Evolutionary conservation across 1,140 invertebrate genomes (phyloP).

Genomic region (Phymastichus coffea): DNA sequence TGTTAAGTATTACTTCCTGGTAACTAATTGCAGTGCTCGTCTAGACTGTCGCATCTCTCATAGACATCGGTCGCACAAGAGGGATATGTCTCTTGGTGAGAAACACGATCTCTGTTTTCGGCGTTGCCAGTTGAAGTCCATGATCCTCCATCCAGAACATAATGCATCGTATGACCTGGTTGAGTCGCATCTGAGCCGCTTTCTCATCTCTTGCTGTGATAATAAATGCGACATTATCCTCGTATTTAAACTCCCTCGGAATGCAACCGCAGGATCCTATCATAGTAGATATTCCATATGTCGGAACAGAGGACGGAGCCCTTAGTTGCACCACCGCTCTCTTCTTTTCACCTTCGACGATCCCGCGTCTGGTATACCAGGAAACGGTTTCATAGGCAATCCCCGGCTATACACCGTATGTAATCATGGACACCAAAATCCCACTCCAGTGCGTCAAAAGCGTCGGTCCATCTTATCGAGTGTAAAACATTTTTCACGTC

Average conservation of each 20-base stretch:
- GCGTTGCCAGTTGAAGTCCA: slow-evolving; percentile 26
- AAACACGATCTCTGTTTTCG: slow-evolving; percentile 32
- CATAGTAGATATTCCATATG: slow-evolving; percentile 42
- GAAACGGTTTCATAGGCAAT: slow-evolving; percentile 19
- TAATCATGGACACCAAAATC: slow-evolving; percentile 11
- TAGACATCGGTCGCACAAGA: neutral
- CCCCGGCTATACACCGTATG: slow-evolving; percentile 1
- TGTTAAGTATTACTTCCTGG: slow-evolving; percentile 29
- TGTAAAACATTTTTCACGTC: slow-evolving; percentile 27
- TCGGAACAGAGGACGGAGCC: slow-evolving; percentile 19
- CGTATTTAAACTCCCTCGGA: slow-evolving; percentile 31
- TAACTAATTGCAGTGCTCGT: slow-evolving; percentile 30
- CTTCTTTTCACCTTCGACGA: neutral
- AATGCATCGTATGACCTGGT: slow-evolving; percentile 12
- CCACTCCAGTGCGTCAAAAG: slow-evolving; percentile 13
- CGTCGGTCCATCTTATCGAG: slow-evolving; percentile 24
- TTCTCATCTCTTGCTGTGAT: slow-evolving; percentile 24
- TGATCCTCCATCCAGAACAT: slow-evolving; percentile 26
- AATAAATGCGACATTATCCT: slow-evolving; percentile 38
- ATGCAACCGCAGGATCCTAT: slow-evolving; percentile 34
- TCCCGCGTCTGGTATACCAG: slow-evolving; percentile 13
- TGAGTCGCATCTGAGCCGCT: slow-evolving; percentile 16
- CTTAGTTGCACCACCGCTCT: slow-evolving; percentile 10
- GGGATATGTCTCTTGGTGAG: slow-evolving; percentile 16
- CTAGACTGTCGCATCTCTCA: neutral